Evolutionary conservation across 2,797 vertebrate species (phyloP).

Genomic region (Scolopax rusticola): DNA sequence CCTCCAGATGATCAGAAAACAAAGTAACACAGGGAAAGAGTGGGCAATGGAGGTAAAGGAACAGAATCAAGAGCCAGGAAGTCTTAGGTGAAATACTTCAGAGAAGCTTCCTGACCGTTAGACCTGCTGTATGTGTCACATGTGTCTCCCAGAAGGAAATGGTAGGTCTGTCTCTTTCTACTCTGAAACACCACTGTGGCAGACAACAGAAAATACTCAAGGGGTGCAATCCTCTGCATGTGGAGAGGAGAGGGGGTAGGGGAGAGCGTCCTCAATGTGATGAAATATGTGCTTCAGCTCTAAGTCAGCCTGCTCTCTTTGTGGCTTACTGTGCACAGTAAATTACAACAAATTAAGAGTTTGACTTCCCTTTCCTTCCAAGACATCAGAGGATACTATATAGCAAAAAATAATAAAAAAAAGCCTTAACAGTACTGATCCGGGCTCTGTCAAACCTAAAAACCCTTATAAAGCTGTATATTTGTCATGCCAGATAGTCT

Average conservation of each 20-base stretch:
- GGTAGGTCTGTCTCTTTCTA: background rate
- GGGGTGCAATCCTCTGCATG: background rate
- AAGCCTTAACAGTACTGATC: background rate
- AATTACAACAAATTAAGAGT: background rate
- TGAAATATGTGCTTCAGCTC: background rate
- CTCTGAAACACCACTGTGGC: background rate
- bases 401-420: background rate
- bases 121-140: background rate
- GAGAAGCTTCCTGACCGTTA: background rate
- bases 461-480: background rate
- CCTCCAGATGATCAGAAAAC: background rate
- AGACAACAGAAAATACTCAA: background rate
- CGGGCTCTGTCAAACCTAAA: background rate
- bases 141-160: background rate
- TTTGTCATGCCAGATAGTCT: background rate
- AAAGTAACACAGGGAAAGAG: background rate
- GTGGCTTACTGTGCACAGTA: background rate
- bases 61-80: background rate
- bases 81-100: background rate
- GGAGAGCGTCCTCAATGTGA: background rate
- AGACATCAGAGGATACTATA: background rate
- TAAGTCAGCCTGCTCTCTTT: background rate
- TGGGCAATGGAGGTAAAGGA: background rate
- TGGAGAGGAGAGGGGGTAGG: background rate
- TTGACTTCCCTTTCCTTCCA: background rate